A percentile compares a stretch with the other conserved stretches of the same genome.
Conservation (phyloP, 2,113 vertebrate species). For the Mellivora capensis region DNA sequence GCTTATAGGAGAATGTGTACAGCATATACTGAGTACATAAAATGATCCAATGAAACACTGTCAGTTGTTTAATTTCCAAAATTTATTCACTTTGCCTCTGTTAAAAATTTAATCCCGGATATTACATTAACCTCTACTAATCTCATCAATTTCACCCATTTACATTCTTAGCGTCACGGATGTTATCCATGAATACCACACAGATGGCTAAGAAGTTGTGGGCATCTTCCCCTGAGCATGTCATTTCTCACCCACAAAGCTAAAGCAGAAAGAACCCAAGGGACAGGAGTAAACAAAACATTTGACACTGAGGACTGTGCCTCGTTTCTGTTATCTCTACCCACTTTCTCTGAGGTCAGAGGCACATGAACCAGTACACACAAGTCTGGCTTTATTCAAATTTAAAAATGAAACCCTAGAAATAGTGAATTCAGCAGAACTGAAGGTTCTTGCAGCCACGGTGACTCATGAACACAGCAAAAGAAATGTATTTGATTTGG, state of each 20-base stretch:
- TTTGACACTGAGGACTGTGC: not conserved
- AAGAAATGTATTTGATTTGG: slow-evolving; percentile 36
- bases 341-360: not conserved
- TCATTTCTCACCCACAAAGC: not conserved
- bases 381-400: not conserved
- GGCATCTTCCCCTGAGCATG: not conserved
- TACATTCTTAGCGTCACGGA: not conserved
- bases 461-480: not conserved
- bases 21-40: not conserved
- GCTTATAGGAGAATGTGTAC: not conserved
- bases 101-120: slow-evolving; percentile 28
- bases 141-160: not conserved
- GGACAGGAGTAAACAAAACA: not conserved
- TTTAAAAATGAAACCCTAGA: slow-evolving; percentile 8
- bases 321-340: not conserved
- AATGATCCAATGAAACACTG: not conserved
- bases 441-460: not conserved
- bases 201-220: not conserved
- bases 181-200: not conserved
- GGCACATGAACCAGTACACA: not conserved
- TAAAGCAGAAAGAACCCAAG: not conserved
- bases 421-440: not conserved
- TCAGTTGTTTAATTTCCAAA: slow-evolving; percentile 33
- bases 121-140: slow-evolving; percentile 4
- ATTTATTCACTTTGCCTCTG: slow-evolving; percentile 36